Conservation (phyloP, 2,113 vertebrate genomes). For the Rattus rattus region DNA sequence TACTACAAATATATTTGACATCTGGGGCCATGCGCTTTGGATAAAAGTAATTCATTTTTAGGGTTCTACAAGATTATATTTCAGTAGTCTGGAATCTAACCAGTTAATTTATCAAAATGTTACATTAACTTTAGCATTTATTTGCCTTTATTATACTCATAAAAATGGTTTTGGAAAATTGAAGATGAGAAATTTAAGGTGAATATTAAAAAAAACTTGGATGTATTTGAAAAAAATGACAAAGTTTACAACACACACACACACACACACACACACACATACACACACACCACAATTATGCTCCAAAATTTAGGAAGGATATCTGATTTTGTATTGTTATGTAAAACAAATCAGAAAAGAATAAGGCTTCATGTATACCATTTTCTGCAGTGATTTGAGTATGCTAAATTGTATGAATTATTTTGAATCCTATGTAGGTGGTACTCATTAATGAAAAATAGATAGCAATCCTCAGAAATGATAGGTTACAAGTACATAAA, state of each 20-base stretch:
- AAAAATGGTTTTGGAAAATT: not conserved
- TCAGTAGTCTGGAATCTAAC: not conserved
- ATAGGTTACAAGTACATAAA: not conserved
- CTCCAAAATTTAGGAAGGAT: not conserved
- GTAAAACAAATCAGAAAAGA: not conserved
- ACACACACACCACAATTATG: not conserved
- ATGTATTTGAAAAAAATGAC: not conserved
- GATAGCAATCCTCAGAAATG: constrained; percentile 60
- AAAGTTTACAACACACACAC: not conserved
- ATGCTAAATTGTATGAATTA: constrained; percentile 63
- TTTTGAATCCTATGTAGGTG: not conserved
- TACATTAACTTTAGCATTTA: not conserved
- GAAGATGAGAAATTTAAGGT: not conserved
- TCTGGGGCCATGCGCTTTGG: not conserved
- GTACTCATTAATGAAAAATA: constrained; percentile 70
- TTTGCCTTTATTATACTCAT: not conserved
- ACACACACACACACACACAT: not conserved
- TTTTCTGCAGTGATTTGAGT: constrained; percentile 22
- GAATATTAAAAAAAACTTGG: not conserved
- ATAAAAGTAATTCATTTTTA: not conserved
- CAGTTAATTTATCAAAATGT: constrained; percentile 6
- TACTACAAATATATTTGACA: not conserved
- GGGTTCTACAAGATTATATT: not conserved
- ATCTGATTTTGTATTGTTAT: constrained; percentile 24
- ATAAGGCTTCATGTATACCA: not conserved